Evolutionary conservation across 2,797 vertebrate species (phyloP).

Genomic region (Jordanella pulchra): DNA sequence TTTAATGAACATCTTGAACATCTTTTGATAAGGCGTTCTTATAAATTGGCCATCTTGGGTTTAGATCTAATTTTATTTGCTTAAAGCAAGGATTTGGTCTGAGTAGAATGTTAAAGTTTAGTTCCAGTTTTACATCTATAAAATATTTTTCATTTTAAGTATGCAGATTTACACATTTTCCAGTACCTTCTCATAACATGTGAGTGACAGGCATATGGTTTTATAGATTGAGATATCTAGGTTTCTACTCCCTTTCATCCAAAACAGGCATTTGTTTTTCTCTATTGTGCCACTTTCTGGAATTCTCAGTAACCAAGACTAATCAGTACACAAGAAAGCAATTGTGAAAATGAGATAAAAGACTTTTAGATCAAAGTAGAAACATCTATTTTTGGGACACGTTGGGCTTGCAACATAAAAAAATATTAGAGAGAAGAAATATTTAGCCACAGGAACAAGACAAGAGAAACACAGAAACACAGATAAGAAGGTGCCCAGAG

Average conservation of each 20-base stretch:
- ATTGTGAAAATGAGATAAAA: slow-evolving; percentile 24
- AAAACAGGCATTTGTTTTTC: slow-evolving; percentile 2
- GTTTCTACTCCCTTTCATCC: not conserved
- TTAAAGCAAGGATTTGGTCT: slow-evolving; percentile 2
- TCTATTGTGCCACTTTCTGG: not conserved
- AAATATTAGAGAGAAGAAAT: slow-evolving; percentile 50
- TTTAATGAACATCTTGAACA: not conserved
- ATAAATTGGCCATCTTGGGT: not conserved
- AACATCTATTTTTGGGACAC: slow-evolving; percentile 34
- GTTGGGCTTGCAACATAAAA: slow-evolving; percentile 26
- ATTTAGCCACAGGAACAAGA: slow-evolving; percentile 31
- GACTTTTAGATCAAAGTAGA: slow-evolving; percentile 31
- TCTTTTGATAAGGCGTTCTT: not conserved
- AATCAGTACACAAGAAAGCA: slow-evolving; percentile 10
- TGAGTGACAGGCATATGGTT: not conserved
- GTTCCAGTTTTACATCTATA: slow-evolving; percentile 21
- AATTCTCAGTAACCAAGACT: slow-evolving; percentile 6
- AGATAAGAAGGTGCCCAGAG: slow-evolving; percentile 58
- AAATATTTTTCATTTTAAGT: slow-evolving; percentile 8
- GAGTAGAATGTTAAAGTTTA: slow-evolving; percentile 3
- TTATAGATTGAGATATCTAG: fast-evolving
- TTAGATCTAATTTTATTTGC: not conserved
- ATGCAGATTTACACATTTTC: slow-evolving; percentile 12
- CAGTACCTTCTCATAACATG: slow-evolving; percentile 21
- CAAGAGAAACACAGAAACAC: slow-evolving; percentile 21